Evolutionary conservation across 2,113 vertebrate species (phyloP).

Genomic region (Oceanodroma tethys): DNA sequence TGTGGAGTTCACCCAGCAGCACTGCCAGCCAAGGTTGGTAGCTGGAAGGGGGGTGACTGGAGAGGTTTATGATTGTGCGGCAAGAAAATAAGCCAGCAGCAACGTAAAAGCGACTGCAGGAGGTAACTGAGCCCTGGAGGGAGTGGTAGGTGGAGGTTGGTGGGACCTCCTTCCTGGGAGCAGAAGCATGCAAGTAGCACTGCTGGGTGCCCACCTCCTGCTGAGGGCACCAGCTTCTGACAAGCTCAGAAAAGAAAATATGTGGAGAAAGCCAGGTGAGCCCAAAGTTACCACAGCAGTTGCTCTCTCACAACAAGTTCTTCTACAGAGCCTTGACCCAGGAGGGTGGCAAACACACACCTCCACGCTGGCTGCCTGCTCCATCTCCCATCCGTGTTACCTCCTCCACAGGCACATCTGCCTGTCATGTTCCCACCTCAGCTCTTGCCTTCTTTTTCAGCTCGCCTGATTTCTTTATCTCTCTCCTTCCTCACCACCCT

Average conservation of each 20-base stretch:
- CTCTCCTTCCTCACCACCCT: not conserved
- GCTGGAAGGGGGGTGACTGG: not conserved
- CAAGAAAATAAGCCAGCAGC: not conserved
- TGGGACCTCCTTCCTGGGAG: not conserved
- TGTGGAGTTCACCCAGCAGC: accelerated
- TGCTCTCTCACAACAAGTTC: not conserved
- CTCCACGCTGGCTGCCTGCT: not conserved
- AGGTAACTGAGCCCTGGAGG: not conserved
- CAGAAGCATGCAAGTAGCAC: not conserved
- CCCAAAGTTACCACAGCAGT: not conserved
- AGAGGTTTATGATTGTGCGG: not conserved
- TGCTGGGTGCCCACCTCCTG: not conserved
- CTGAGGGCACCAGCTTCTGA: not conserved
- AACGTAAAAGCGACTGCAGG: constrained; percentile 3
- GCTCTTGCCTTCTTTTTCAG: not conserved
- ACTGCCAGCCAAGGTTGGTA: not conserved
- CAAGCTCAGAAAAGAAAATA: not conserved
- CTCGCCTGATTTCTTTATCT: not conserved
- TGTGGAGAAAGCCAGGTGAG: not conserved
- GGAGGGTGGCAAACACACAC: not conserved
- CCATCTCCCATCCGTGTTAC: not conserved
- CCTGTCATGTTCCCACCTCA: constrained; percentile 17
- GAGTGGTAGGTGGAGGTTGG: not conserved
- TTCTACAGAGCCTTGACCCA: not conserved
- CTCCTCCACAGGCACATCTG: constrained; percentile 34